Conservation (phyloP, 2,113 vertebrate species). For the Enhydra lutris region DNA sequence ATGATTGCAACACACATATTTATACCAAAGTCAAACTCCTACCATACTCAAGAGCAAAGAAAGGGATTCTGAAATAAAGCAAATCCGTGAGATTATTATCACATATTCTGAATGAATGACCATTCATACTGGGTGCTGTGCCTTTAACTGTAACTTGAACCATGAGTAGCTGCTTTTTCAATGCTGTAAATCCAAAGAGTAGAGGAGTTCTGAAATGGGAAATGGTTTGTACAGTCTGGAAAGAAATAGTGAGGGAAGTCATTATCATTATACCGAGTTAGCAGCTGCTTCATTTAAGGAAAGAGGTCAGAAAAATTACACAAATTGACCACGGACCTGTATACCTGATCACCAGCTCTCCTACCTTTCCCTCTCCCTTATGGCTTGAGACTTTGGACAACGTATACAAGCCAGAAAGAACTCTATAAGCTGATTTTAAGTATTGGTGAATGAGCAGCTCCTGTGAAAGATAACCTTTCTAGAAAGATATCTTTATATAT, state of each 20-base stretch:
- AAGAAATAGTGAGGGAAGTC: neutral
- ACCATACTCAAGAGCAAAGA: neutral
- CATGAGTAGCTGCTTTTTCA: neutral
- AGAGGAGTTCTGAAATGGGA: neutral
- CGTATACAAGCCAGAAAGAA: neutral
- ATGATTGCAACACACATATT: constrained; percentile 2
- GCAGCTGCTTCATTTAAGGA: neutral
- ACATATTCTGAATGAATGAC: neutral
- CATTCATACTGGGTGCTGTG: neutral
- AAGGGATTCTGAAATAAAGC: neutral
- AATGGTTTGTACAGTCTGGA: neutral
- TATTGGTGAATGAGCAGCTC: neutral
- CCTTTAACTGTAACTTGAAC: neutral
- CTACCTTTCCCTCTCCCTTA: accelerated
- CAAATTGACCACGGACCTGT: neutral
- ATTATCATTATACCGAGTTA: neutral
- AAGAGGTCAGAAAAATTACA: neutral
- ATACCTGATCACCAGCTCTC: neutral
- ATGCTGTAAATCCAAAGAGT: neutral
- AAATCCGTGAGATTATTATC: neutral
- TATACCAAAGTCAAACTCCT: neutral
- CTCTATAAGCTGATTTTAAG: neutral
- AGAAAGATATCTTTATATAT: neutral
- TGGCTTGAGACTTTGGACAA: neutral
- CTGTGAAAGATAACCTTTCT: neutral